phyloP scores from a whole-genome alignment of 2,888 invertebrate genomes.

The Lampropteryx suffumata region DNA sequence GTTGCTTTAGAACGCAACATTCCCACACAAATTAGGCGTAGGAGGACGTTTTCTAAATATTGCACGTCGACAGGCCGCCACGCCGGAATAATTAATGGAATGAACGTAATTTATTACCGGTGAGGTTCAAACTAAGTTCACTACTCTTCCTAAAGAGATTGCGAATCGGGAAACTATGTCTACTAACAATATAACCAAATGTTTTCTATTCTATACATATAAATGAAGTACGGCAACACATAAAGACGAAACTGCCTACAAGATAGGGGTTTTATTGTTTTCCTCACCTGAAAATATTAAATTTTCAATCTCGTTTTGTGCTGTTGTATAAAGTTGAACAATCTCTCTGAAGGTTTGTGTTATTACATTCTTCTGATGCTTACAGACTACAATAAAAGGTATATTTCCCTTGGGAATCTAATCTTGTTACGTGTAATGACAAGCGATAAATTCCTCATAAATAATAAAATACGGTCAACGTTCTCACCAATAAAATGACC shows the following conservation, averaged over 20 bases:
- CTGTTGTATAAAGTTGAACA: constrained; percentile 12
- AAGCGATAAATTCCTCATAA: constrained; percentile 36
- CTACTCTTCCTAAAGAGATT: constrained; percentile 28
- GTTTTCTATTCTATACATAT: neutral
- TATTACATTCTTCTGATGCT: constrained; percentile 33
- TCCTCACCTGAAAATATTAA: constrained; percentile 11
- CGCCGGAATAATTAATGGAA: constrained; percentile 57
- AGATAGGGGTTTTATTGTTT: neutral
- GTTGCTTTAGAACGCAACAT: constrained; percentile 42
- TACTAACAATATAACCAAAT: constrained; percentile 10
- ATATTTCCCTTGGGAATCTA: constrained; percentile 33
- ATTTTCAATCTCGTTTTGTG: constrained; percentile 8
- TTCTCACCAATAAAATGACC: constrained; percentile 39
- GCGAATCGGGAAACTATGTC: constrained; percentile 21
- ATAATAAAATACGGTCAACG: constrained; percentile 45
- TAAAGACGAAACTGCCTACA: constrained; percentile 2
- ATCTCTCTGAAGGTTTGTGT: constrained; percentile 15
- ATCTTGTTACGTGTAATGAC: constrained; percentile 35
- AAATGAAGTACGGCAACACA: neutral
- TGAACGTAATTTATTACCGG: constrained; percentile 46
- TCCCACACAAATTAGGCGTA: constrained; percentile 55
- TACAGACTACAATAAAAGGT: constrained; percentile 34
- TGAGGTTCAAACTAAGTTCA: constrained; percentile 25
- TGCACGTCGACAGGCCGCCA: constrained; percentile 48
- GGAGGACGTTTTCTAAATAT: constrained; percentile 62